Conservation (phyloP, 1,140 invertebrate species). For the Calephelis virginiensis region DNA sequence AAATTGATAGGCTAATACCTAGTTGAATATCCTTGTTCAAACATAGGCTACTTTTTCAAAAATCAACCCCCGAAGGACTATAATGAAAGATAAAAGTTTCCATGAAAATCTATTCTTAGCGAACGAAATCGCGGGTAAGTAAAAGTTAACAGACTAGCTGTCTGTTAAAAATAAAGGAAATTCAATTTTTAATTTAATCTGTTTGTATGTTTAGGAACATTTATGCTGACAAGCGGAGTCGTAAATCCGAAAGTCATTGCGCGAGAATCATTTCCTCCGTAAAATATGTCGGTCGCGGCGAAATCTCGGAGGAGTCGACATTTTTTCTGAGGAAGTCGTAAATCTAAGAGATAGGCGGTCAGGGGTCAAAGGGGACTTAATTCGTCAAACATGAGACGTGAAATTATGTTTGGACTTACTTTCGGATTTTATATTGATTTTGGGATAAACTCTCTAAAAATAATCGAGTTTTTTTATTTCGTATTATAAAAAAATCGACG, state of each 20-base stretch:
- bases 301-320: constrained; percentile 35
- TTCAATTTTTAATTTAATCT: neutral
- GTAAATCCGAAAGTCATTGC: constrained; percentile 40
- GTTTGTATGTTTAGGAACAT: constrained; percentile 3
- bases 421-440: constrained; percentile 1
- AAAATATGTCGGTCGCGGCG: constrained; percentile 35
- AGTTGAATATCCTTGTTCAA: too few species aligned
- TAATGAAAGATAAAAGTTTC: too few species aligned
- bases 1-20: too few species aligned
- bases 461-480: too few species aligned
- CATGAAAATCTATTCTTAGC: too few species aligned
- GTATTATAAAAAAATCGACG: too few species aligned
- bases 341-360: constrained; percentile 33
- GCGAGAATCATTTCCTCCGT: constrained; percentile 35
- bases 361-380: constrained; percentile 25
- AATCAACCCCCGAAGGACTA: too few species aligned
- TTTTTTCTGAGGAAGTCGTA: constrained; percentile 37
- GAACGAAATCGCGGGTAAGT: too few species aligned
- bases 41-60: too few species aligned
- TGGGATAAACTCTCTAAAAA: too few species aligned
- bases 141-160: too few species aligned
- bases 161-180: neutral
- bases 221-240: constrained; percentile 16
- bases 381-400: constrained; percentile 26
- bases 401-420: constrained; percentile 20